Base-by-base conservation (phyloP, 2,797 vertebrate species). In the Aeoliscus strigatus region DNA sequence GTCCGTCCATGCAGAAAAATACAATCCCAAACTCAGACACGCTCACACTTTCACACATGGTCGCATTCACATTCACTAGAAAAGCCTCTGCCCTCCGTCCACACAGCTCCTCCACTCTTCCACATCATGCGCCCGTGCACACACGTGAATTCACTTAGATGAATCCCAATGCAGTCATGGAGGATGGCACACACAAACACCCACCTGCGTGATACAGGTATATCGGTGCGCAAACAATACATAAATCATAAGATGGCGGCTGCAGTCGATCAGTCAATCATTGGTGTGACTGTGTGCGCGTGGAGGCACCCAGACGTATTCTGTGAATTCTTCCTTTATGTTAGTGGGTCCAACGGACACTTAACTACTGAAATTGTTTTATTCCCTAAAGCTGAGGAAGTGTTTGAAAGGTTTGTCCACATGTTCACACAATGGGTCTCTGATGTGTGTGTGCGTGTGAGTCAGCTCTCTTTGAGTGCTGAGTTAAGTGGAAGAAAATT, bases 71-170 rank as follows among this genome's bases (percentile, higher is more conserved):
- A 68, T 56, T 67, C 54, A 66, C 52, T 23, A 32, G 39, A 52
- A 56, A 57, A 68, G 36, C 49, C 45, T 33, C 14, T 47, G 27
- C 32, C 63, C 52, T 51, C 71, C 68, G 57, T 48, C 48, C 60
- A 50, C 60, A 44, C 45, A 66, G 39, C 25, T 18, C 36, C 18
- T 68, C 14, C 43, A 51, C 37, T 39, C 39, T 54, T 66, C 40
- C 57, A 72, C 71, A 68, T 60, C 63, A 75, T 62, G 53, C 67
- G 66, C 46, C 53, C n/a, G 4, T 75, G 72, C 66, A 61, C 71
- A 73, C 56, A 45, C 41, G 63, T 66, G 41, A 55, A 72, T 69
- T 75, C 69, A 66, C 50, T 68, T 51, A 70, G 42, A 40, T 49
- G 59, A 57, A 59, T 57, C 57, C 41, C 58, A 49, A 55, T 17